phyloP scores from a whole-genome alignment of 2,888 invertebrate genomes.

The Hydropsyche betteni region DNA sequence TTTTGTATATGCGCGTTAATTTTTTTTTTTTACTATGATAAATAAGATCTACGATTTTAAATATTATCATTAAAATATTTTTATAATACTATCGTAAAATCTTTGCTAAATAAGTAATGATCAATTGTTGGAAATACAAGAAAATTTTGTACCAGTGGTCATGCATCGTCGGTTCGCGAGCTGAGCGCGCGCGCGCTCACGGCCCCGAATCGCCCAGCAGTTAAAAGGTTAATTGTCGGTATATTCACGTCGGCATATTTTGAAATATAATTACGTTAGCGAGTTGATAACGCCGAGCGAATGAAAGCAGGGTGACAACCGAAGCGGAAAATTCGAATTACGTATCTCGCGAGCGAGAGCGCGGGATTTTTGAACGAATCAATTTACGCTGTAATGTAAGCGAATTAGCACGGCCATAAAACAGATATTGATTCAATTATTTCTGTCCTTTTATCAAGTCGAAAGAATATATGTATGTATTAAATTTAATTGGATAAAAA shows the following conservation, averaged over 20 bases:
- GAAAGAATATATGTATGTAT: too few species aligned
- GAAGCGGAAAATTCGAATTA: constrained; percentile 27
- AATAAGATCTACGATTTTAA: too few species aligned
- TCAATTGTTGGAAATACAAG: not conserved
- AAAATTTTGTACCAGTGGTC: not conserved
- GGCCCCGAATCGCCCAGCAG: constrained; percentile 5
- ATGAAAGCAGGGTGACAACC: constrained; percentile 19
- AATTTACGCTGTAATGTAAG: too few species aligned
- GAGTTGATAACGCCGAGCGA: constrained; percentile 2
- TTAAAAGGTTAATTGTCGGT: constrained; percentile 28
- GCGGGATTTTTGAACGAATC: too few species aligned
- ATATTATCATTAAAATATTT: too few species aligned
- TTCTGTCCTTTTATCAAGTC: too few species aligned
- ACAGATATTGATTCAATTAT: too few species aligned
- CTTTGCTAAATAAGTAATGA: not conserved
- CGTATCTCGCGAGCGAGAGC: not conserved
- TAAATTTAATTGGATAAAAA: too few species aligned
- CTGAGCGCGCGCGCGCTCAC: not conserved
- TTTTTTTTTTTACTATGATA: too few species aligned
- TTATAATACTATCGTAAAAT: too few species aligned
- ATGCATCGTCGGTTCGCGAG: not conserved
- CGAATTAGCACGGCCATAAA: too few species aligned
- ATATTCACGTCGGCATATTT: constrained; percentile 13
- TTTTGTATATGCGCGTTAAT: too few species aligned
- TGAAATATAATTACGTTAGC: constrained; percentile 19